phyloP scores from a whole-genome alignment of 2,797 vertebrate genomes.

The Cyprinella venusta region DNA sequence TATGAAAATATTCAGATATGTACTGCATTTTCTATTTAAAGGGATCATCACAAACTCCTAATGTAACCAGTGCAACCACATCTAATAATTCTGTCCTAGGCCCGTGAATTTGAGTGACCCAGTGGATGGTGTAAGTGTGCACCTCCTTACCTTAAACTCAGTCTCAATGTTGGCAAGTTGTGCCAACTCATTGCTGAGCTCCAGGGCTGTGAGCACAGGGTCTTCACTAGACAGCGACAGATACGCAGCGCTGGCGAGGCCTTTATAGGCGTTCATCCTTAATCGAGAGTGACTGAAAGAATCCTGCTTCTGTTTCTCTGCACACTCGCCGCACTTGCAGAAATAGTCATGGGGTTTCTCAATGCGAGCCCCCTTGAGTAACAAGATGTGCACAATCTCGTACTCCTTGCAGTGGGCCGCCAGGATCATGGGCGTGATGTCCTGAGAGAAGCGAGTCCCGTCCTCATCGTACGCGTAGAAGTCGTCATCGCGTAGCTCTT shows the following conservation, averaged over 20 bases:
- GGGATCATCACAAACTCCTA: neutral
- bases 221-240: constrained; percentile 85
- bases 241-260: constrained; percentile 84
- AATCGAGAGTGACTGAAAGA: constrained; percentile 86
- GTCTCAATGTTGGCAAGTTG: constrained; percentile 87
- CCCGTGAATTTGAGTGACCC: neutral
- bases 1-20: neutral
- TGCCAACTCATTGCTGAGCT: constrained; percentile 85
- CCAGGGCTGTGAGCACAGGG: constrained; percentile 84
- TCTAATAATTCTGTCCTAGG: neutral
- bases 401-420: constrained; percentile 87
- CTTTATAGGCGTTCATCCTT: constrained; percentile 87
- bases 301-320: constrained; percentile 81
- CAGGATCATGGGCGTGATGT: constrained; percentile 85
- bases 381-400: constrained; percentile 84
- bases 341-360: constrained; percentile 86
- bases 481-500: constrained; percentile 82
- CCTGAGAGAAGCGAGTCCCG: constrained; percentile 81
- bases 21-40: neutral
- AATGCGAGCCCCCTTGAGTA: constrained; percentile 83
- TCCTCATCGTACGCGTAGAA: constrained; percentile 85
- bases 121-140: neutral
- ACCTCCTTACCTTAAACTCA: constrained; percentile 86
- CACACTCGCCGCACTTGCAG: constrained; percentile 83
- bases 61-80: neutral